Evolutionary conservation across 2,113 vertebrate genomes (phyloP).

Genomic region (Grallaria varia): DNA sequence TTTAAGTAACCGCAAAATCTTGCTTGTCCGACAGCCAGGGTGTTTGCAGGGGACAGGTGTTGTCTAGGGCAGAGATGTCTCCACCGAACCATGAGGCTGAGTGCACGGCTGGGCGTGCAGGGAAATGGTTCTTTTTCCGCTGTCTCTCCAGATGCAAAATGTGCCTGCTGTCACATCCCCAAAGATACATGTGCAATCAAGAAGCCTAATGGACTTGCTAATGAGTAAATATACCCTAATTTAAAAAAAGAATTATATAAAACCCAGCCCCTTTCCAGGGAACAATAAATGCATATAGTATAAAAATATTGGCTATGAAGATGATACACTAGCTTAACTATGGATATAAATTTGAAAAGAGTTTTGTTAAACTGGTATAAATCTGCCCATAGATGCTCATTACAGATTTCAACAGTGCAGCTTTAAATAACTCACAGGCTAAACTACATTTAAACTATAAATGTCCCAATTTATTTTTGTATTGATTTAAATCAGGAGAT

Average conservation of each 20-base stretch:
- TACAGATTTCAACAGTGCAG: neutral
- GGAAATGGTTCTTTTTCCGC: neutral
- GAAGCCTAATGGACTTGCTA: neutral
- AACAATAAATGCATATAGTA: neutral
- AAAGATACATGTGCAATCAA: neutral
- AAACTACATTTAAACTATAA: neutral
- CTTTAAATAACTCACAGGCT: neutral
- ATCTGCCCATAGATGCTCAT: neutral
- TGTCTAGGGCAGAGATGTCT: neutral
- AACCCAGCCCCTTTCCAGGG: neutral
- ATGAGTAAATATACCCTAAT: neutral
- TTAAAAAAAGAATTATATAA: neutral
- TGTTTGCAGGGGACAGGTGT: rapidly evolving
- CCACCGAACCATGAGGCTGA: rapidly evolving
- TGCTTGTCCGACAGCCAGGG: rapidly evolving
- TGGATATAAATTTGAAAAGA: neutral
- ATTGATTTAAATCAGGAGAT: neutral
- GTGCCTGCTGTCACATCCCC: neutral
- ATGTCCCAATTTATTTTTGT: neutral
- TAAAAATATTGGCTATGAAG: neutral
- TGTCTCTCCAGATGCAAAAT: neutral
- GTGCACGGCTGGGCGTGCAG: neutral
- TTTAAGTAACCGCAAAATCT: neutral
- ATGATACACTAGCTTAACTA: neutral
- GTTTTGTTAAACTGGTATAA: neutral